Evolutionary conservation across 2,797 vertebrate genomes (phyloP).

Genomic region (Lacerta agilis): DNA sequence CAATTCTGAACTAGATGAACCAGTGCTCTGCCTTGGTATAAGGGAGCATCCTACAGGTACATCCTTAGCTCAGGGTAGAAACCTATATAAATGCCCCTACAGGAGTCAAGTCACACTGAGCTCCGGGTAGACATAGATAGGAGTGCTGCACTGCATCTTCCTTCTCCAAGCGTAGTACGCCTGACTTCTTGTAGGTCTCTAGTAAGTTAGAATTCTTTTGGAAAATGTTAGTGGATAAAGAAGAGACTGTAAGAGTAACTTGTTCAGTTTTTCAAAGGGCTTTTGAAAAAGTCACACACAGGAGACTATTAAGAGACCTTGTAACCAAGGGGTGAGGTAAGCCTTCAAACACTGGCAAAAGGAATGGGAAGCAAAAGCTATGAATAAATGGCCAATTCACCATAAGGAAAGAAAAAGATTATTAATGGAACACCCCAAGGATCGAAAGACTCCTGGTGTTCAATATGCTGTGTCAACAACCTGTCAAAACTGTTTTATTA

Average conservation of each 20-base stretch:
- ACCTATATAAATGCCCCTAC: too few species aligned
- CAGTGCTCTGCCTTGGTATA: too few species aligned
- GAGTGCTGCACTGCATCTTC: neutral
- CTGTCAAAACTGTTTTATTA: slow-evolving; percentile 27
- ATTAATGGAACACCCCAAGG: slow-evolving; percentile 25
- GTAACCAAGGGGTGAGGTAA: slow-evolving; percentile 27
- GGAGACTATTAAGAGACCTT: slow-evolving; percentile 49
- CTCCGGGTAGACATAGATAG: neutral
- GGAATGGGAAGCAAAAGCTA: slow-evolving; percentile 31
- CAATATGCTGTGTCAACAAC: slow-evolving; percentile 40
- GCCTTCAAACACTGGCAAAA: slow-evolving; percentile 28
- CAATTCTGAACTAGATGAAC: too few species aligned
- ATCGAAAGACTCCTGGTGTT: neutral
- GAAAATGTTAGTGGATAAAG: slow-evolving; percentile 20
- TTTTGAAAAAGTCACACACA: slow-evolving; percentile 35
- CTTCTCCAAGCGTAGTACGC: neutral
- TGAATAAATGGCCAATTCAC: slow-evolving; percentile 37
- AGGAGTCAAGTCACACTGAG: too few species aligned
- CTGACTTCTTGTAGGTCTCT: neutral
- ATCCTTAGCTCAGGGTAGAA: too few species aligned
- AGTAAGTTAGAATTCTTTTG: slow-evolving; percentile 4
- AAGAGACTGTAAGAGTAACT: slow-evolving; percentile 4
- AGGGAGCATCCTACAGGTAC: too few species aligned
- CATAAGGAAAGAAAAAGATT: slow-evolving; percentile 10
- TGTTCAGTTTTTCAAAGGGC: slow-evolving; percentile 12